Evolutionary conservation across 2,797 vertebrate genomes (phyloP).

Genomic region (Nasua narica): DNA sequence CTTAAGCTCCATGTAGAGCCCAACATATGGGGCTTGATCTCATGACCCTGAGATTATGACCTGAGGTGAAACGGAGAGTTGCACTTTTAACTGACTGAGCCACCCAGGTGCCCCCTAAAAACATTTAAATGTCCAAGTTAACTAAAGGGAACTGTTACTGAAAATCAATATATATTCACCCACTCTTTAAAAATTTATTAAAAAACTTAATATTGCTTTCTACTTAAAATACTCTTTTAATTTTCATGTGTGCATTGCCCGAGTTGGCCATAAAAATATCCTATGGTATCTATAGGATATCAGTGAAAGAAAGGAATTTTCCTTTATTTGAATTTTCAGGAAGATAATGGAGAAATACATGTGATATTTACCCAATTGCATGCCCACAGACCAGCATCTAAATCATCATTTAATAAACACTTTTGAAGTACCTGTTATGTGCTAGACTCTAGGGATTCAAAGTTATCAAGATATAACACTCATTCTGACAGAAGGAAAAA

Average conservation of each 20-base stretch:
- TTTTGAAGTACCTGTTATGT: neutral
- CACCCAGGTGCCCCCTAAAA: neutral
- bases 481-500: neutral
- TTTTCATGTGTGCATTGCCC: neutral
- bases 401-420: neutral
- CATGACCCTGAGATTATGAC: neutral
- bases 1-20: neutral
- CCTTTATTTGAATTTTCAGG: neutral
- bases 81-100: neutral
- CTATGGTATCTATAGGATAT: neutral
- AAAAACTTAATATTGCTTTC: constrained; percentile 20
- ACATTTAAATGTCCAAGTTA: constrained; percentile 45
- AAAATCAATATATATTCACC: constrained; percentile 39
- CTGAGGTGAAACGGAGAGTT: neutral
- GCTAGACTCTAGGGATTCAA: neutral
- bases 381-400: neutral
- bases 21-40: neutral
- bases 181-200: constrained; percentile 25
- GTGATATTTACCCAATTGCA: neutral
- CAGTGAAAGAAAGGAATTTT: neutral
- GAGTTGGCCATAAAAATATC: neutral
- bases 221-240: neutral
- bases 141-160: neutral
- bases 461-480: neutral
- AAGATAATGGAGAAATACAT: neutral